These are phyloP conservation scores for Rhogogaster chlorosoma DNA, from an alignment of 2,888 invertebrate species.

Conservation along the genomic window DNA sequence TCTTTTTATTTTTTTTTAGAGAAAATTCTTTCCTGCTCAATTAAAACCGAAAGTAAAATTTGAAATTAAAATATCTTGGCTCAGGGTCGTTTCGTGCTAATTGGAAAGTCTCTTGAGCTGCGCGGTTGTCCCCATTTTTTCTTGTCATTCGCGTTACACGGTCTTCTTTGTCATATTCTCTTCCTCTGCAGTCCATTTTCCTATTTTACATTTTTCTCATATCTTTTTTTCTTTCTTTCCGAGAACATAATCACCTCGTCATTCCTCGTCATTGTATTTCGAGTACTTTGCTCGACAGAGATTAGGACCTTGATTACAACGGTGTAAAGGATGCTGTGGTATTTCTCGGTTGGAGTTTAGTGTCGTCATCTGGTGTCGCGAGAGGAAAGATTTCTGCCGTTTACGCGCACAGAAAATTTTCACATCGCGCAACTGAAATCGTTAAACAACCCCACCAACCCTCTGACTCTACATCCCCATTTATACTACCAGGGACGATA, in stretches of 20 bases:
- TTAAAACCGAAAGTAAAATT: background rate
- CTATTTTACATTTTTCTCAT: background rate
- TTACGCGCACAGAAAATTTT: background rate
- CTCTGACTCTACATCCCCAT: constrained; percentile 38
- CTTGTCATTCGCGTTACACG: background rate
- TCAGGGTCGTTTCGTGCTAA: constrained; percentile 34
- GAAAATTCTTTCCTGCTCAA: background rate
- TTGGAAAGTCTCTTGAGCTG: constrained; percentile 43
- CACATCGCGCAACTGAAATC: constrained; percentile 51
- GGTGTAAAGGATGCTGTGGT: background rate
- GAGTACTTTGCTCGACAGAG: background rate
- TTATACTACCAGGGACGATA: constrained; percentile 56
- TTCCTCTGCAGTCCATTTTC: background rate
- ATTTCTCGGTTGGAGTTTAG: background rate
- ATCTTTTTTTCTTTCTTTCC: background rate
- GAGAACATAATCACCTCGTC: background rate
- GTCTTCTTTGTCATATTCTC: constrained; percentile 7
- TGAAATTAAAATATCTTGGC: background rate
- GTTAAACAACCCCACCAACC: constrained; percentile 54
- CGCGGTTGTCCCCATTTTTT: background rate
- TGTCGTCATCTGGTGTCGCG: constrained; percentile 37
- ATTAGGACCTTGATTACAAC: background rate
- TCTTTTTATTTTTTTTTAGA: background rate
- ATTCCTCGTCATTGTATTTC: constrained; percentile 6
- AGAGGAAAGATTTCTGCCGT: constrained; percentile 11